Base-by-base conservation (phyloP, 2,797 vertebrate species). In the Schizopygopsis malacanthus region DNA sequence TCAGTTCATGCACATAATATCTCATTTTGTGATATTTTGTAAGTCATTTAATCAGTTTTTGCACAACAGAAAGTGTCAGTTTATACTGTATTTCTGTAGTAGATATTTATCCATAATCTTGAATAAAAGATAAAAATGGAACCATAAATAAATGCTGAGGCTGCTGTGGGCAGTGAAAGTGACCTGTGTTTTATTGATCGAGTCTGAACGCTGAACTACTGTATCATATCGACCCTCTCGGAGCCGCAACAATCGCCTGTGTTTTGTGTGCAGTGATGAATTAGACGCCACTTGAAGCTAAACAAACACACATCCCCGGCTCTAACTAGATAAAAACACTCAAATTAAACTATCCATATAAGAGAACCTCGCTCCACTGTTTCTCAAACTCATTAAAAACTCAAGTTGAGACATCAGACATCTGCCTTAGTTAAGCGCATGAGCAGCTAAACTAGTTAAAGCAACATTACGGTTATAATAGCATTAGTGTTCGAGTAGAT, bases 111-210 rank as follows among this genome's bases (percentile, higher is more conserved):
- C 22, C n/a, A 63, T 41, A 20, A 37, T 41, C 22, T 47, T 61
- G 11, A 45, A 79, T 80, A 47, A 63, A 73, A 63, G 18, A 75
- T 50, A 75, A 75, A 75, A 83, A 83, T 65, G 71, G 0, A 61
- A 45, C 18, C n/a, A 73, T 61, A 33, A 54, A 73, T 45, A 33
- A 22, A 72, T 33, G 52, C 54, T 39, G 20, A 39, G 52, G 28
- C 10, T 54, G 18, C 73, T 37, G 52, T 7, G 12, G 71, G 71
- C 70, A 83, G 56, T 47, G 56, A 65, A 61, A 83, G 56, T 63
- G 81, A 83, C 70, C 43, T 47, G 71, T 37, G 81, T 16, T 75
- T 37, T 83, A 83, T 83, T 50, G 81, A 83, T 50, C 28, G 54
- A n/a, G 65, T 71, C 67, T 82, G 50, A 71, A 71, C 1, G 39